Evolutionary conservation across 2,888 invertebrate genomes (phyloP), one percentile per base, ranked within the genome.

Genomic region (Cynaeus angustus): DNA sequence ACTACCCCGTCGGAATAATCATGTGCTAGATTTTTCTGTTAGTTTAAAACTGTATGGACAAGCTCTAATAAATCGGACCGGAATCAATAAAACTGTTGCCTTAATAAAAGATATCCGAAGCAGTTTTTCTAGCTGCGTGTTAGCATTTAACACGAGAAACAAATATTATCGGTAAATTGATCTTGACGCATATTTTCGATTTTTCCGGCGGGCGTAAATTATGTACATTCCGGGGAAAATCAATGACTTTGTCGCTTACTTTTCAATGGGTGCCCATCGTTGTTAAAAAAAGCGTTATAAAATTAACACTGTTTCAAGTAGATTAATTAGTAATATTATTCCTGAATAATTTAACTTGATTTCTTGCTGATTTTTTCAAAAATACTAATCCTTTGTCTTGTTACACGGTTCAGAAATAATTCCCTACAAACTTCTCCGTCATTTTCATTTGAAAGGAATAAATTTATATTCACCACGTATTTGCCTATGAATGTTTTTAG

Each of bases 401-500:
- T 33, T 53, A 43, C 26, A n/a, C n/a, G n/a, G n/a, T n/a, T n/a
- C n/a, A 48, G 46, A 65, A 56, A 56, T 56, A 66, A 56, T 48
- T 46, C 41, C 16, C 8, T 37, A 7, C 10, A 56, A 66, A 53
- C 43, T 56, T 37, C 48, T 38, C 21, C 13, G 43, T 8, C 21
- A 66, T 56, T 66, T 56, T 56, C 66, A 48, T 56, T 66, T 66
- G 56, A 65, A 65, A 55, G 21, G 55, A 65, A 65, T 43, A 30
- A 48, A 56, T 66, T 56, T 64, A 16, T 48, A 43, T 43, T 43
- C 21, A 8, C 14, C 33, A 55, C 56, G 56, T 66, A 66, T 66
- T 66, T 66, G 56, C 46, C 37, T 50, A 38, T 66, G 65, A 65
- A 56, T 66, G 66, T 66, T 66, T 65, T 61, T 66, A 56, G 66